Evolutionary conservation across 2,797 vertebrate species (phyloP), one percentile per base, ranked within the genome.

Genomic region (Psittacula echo): DNA sequence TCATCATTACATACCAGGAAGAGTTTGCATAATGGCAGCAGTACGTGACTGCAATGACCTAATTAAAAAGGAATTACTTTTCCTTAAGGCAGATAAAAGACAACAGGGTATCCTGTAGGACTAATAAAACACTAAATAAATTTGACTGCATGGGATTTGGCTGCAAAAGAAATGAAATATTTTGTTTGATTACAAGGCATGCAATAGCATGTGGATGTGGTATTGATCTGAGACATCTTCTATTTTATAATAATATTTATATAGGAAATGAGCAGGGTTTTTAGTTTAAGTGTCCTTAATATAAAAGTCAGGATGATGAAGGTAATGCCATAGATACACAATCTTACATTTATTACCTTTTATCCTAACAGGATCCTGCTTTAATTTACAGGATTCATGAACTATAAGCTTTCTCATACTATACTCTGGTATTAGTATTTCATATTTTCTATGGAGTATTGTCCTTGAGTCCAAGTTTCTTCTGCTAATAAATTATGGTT

Each of bases 151-250:
- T 56, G 45, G 50, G 30, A 88, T 48, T 68, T 92, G 70, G 56
- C 76, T 89, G 51, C 91, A 92, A 90, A 94, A 65, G 44, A 94
- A 94, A 78, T 19, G 19, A 93, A 91, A 68, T 83, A 71, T 80
- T 95, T 95, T 81, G n/a, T 78, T 71, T 83, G 34, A 64, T 80
- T 85, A 39, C 39, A 84, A 72, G 11, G 41, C 47, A 58, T 58
- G 64, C 88, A 64, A 90, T 50, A 86, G 68, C 32, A 89, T 56
- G 22, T 71, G 54, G 37, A 80, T 67, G 24, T 80, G 18, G 20
- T 76, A 93, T 54, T 1, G 1, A 56, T 74, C 22, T 61, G 72
- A 85, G 16, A 74, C 26, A 74, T 56, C 20, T 78, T 89, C 79
- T 92, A 54, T 76, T 90, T 83, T 67, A 44, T 64, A 30, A 50